phyloP scores from a whole-genome alignment of 2,113 vertebrate species.

The Okapia johnstoni region DNA sequence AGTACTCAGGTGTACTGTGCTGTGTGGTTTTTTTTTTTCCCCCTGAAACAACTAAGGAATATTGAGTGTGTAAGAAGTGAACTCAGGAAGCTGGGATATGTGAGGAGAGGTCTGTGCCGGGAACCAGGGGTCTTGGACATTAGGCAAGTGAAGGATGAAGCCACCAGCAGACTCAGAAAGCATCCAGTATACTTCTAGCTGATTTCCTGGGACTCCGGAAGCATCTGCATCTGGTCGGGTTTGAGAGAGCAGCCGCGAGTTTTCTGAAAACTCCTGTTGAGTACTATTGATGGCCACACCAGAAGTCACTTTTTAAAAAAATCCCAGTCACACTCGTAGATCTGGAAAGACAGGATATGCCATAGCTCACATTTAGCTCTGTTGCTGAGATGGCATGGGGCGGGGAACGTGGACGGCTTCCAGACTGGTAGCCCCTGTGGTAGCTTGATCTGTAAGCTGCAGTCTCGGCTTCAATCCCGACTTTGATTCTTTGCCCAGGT shows the following conservation, averaged over 20 bases:
- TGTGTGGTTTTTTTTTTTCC: background rate
- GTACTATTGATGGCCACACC: background rate
- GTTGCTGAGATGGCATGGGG: background rate
- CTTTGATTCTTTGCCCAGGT: conserved; percentile 46
- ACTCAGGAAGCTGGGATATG: background rate
- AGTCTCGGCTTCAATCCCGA: background rate
- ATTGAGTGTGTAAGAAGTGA: background rate
- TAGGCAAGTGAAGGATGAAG: background rate
- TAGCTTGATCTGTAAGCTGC: background rate
- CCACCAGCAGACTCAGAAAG: background rate
- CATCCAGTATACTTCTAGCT: background rate
- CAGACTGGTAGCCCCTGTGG: background rate
- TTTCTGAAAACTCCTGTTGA: background rate
- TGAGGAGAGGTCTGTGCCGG: background rate
- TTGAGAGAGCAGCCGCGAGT: background rate
- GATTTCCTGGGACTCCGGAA: background rate
- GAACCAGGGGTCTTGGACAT: background rate
- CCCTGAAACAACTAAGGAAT: background rate
- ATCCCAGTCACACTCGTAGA: background rate
- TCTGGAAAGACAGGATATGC: background rate
- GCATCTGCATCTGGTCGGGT: background rate
- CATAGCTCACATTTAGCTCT: background rate
- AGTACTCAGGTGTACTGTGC: background rate
- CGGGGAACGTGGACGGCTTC: background rate
- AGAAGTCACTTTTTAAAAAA: background rate